Percentiles rank a stretch among this genome's conserved stretches.
These are phyloP conservation scores for Drosophila gaucha DNA, from an alignment of 2,888 invertebrate genomes.

Conservation along the genomic window DNA sequence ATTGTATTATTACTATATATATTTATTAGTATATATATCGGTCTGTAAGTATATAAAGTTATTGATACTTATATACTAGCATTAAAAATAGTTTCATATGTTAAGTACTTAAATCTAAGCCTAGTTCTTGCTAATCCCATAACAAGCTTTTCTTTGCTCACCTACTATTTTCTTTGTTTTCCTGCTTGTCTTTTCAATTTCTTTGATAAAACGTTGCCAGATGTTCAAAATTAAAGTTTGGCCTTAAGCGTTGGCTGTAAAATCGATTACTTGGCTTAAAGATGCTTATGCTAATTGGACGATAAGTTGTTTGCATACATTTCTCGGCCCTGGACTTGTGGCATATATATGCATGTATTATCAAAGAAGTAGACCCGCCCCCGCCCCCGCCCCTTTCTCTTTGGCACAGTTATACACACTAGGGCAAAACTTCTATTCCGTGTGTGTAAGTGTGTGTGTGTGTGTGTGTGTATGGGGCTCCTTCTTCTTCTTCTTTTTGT, in stretches of 20 bases:
- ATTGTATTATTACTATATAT: no score
- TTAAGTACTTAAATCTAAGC: no score
- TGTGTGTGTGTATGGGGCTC: slow-evolving; percentile 17
- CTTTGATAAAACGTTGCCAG: not conserved
- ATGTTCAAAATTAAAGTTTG: slow-evolving; percentile 7
- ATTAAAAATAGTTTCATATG: no score
- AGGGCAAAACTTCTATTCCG: slow-evolving; percentile 32
- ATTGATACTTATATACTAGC: no score
- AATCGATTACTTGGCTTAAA: slow-evolving; percentile 38
- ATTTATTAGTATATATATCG: no score
- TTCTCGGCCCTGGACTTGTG: slow-evolving; percentile 3
- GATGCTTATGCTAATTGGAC: slow-evolving; percentile 67
- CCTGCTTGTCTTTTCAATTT: not conserved
- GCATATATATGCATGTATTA: slow-evolving; percentile 23
- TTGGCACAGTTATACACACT: slow-evolving; percentile 16
- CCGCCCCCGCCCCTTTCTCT: not conserved
- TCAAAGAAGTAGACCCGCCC: slow-evolving; percentile 14
- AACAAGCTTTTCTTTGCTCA: not conserved
- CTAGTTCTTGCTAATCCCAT: not conserved
- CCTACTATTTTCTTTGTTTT: no score
- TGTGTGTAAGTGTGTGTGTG: no score
- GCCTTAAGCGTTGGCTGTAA: slow-evolving; percentile 16
- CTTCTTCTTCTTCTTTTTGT: slow-evolving; percentile 4
- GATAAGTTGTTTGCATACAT: slow-evolving; percentile 60
- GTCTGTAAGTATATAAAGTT: no score